Conservation (phyloP, 2,797 vertebrate species). For the Dipus sagitta region DNA sequence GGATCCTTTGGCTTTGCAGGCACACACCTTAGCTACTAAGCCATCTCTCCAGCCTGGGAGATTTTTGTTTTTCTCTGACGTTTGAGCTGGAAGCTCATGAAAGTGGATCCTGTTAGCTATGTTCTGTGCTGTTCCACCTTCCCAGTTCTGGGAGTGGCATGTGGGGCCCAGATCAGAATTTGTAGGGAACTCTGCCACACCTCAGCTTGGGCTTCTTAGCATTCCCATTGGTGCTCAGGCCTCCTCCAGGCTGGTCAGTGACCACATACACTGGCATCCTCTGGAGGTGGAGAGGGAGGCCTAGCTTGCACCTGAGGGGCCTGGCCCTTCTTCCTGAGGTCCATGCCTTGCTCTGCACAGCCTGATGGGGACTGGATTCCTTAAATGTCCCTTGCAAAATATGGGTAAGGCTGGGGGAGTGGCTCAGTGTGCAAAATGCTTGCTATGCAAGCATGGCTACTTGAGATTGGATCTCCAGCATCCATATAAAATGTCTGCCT, state of each 20-base stretch:
- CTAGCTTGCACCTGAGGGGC: neutral
- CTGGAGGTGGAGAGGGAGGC: too few relatives aligned
- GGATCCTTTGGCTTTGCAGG: too few relatives aligned
- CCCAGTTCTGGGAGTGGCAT: neutral
- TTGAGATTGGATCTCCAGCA: too few relatives aligned
- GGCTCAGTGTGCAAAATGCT: too few relatives aligned
- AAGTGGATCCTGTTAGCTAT: neutral
- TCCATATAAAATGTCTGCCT: too few relatives aligned
- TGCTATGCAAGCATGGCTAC: too few relatives aligned
- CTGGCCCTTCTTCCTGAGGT: neutral
- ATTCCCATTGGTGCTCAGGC: neutral
- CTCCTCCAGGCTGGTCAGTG: neutral
- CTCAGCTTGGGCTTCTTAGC: neutral
- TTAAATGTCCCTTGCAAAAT: slow-evolving; percentile 8
- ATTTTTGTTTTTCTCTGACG: neutral
- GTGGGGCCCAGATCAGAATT: neutral
- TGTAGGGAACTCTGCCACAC: neutral
- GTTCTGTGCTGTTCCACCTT: neutral
- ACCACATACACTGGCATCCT: accelerated
- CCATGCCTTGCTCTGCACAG: neutral
- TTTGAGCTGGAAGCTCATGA: neutral
- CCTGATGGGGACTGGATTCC: neutral
- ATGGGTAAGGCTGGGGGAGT: neutral
- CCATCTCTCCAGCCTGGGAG: neutral
- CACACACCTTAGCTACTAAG: too few relatives aligned